A percentile compares a stretch with the other conserved stretches of the same genome.
These are phyloP conservation scores for Sebastes variabilis DNA, from an alignment of 2,797 vertebrate genomes.

Conservation along the genomic window DNA sequence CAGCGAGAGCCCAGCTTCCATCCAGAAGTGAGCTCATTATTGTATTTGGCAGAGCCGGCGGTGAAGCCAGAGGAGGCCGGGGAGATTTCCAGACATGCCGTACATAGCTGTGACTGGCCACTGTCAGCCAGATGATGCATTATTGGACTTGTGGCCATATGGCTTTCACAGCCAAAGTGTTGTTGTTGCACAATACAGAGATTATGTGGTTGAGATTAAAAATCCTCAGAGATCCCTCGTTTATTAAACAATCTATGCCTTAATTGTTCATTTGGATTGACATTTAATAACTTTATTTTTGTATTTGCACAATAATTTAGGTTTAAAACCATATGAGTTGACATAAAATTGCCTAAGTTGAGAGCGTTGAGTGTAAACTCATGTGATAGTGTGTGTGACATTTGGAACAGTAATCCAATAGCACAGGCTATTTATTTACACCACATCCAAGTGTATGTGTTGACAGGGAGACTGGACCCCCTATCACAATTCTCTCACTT, in stretches of 20 bases:
- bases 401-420: constrained; percentile 64
- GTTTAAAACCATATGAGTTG: background rate
- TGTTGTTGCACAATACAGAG: background rate
- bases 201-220: constrained; percentile 10
- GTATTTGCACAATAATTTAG: background rate
- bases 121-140: constrained; percentile 14
- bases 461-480: constrained; percentile 26
- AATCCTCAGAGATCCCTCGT: background rate
- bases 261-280: background rate
- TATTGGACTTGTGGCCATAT: background rate
- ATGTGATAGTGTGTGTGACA: constrained; percentile 52
- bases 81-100: constrained; percentile 38
- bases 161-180: constrained; percentile 22
- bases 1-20: background rate
- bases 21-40: constrained; percentile 40
- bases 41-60: constrained; percentile 40
- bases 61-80: constrained; percentile 13
- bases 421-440: constrained; percentile 60
- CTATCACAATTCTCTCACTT: constrained; percentile 23
- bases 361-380: background rate
- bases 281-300: background rate
- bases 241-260: background rate
- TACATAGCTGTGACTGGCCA: constrained; percentile 27
- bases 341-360: background rate
- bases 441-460: constrained; percentile 20